Base-by-base conservation (phyloP, 2,888 invertebrate species). In the Eurois occulta region DNA sequence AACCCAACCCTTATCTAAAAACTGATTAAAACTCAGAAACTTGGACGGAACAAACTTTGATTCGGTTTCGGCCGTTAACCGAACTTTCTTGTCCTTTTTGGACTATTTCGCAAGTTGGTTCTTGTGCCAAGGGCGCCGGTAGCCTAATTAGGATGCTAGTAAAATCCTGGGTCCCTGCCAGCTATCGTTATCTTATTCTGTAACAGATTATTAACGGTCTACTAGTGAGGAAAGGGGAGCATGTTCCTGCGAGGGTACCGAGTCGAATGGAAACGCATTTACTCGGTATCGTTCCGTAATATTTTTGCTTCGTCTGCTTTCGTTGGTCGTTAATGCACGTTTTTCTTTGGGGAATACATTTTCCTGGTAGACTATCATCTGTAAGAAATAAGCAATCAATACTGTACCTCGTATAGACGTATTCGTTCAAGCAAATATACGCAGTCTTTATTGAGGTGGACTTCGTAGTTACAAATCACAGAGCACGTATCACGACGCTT, bases 21-120 rank as follows among this genome's bases (percentile, higher is more conserved):
- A 73, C 79, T 82, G 76, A 85, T 87, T 88, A 84, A 82, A 87
- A 82, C 71, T 80, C 84, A 70, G 48, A 75, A 79, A 72, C 78
- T 80, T 75, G 77, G 77, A 73, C 82, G 43, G 48, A 77, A 80
- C 78, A 67, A 88, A 80, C 68, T 86, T 86, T 81, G 65, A 82
- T 80, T 79, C 80, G 28, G 77, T 82, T 79, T 60, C 80, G 68
- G 77, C 28, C 68, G 69, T 86, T 72, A 80, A 77, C 69, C 62
- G 38, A 80, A 80, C 68, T 81, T 88, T 76, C 74, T 75, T 75
- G 80, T 77, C 75, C 66, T 87, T 85, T 41, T 73, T 75, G 72
- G 83, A 81, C 68, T 68, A 78, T 77, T 88, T 72, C 71, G 68
- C 75, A 73, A 86, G 75, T 78, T 84, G 71, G 72, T 69, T 80